Base-by-base conservation (phyloP, 1,140 invertebrate species). In the Macrotrachela quadricornifera region DNA sequence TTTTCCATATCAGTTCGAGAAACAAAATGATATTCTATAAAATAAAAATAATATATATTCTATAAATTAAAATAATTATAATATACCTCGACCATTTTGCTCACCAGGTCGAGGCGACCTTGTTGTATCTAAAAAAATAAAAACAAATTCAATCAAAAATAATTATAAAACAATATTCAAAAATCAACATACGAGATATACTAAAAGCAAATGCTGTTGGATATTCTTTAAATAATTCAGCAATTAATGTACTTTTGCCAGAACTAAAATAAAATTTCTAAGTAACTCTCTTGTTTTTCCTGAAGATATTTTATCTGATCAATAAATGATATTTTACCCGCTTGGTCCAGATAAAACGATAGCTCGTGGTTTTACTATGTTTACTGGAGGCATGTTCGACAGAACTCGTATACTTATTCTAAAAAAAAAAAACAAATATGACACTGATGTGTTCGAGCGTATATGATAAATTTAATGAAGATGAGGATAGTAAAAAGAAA, bases 181-280 rank as follows among this genome's bases (percentile, higher is more conserved):
- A n/a, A n/a, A n/a, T n/a, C n/a, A n/a, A 73, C 75, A 71, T 65
- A 76, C 75, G 91, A 37, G 90, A 96, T 41, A 96, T 79, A 61
- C 83, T 88, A 64, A 92, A 94, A 21, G 84, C 84, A 74, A 92
- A 90, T 49, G 62, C 63, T 30, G 83, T 77, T n/a, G 81, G 80
- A 69, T 79, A 88, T 61, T 95, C 85, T 43, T 80, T 74, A 57
- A 92, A 80, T 2, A 96, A 71, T 57, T 76, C 75, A 56, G 81
- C 81, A 6, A 96, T 68, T 14, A 97, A 71, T 1, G 91, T 95
- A 61, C 84, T 90, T 66, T 97, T 97, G 0, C 92, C 92, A 57
- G 80, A 81, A 6, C 92, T 30, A 30, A 30, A 30, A 30, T 4
- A 8, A 30, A 8, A 8, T n/a, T n/a, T n/a, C n/a, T n/a, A n/a